Evolutionary conservation across 2,113 vertebrate genomes (phyloP).

Genomic region (Tyrannus savana): DNA sequence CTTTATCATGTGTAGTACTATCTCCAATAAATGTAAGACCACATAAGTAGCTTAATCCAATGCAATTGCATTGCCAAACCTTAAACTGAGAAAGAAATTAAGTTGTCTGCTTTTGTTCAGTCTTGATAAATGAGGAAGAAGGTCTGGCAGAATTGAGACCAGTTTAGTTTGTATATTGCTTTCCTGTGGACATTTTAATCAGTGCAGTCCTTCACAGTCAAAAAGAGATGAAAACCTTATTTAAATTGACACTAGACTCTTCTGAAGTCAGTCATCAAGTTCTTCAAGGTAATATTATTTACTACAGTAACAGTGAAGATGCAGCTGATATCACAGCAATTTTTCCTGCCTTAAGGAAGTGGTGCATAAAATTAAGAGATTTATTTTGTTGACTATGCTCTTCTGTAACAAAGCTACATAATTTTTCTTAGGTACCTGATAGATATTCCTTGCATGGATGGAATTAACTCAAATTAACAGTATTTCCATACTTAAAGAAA

Average conservation of each 20-base stretch:
- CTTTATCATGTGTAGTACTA: not conserved
- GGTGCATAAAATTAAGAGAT: constrained; percentile 7
- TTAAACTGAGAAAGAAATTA: not conserved
- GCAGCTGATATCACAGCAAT: not conserved
- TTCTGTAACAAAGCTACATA: not conserved
- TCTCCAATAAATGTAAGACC: not conserved
- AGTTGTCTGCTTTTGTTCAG: not conserved
- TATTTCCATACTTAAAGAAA: not conserved
- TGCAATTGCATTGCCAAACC: not conserved
- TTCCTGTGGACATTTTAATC: not conserved
- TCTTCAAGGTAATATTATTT: not conserved
- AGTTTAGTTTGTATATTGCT: not conserved
- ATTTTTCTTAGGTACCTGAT: not conserved
- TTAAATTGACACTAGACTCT: not conserved
- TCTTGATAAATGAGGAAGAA: not conserved
- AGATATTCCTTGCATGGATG: not conserved
- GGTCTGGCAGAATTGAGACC: not conserved
- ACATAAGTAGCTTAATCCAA: not conserved
- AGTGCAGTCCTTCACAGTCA: not conserved
- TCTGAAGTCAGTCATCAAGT: constrained; percentile 21
- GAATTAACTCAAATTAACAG: not conserved
- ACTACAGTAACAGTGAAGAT: not conserved
- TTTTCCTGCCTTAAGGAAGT: constrained; percentile 2
- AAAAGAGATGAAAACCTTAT: not conserved
- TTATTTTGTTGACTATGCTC: not conserved